Percentiles rank a stretch among this genome's conserved stretches.
phyloP scores from a whole-genome alignment of 2,113 vertebrate genomes.

The Ptychochromis oligacanthus region DNA sequence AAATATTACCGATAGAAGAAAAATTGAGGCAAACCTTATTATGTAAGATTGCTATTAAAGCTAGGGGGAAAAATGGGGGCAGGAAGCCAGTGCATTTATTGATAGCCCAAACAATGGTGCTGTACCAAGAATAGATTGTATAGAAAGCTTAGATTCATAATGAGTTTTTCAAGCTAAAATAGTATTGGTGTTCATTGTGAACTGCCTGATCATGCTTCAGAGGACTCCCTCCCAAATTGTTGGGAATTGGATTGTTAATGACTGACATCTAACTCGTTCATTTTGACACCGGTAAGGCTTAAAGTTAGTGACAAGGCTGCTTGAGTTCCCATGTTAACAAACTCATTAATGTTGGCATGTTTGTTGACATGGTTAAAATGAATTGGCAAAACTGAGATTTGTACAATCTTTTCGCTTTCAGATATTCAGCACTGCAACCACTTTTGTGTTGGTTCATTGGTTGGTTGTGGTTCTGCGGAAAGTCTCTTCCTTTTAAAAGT shows the following conservation, averaged over 20 bases:
- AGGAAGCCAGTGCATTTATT: neutral
- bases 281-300: too few relatives aligned
- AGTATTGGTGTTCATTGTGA: neutral
- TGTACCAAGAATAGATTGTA: neutral
- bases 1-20: neutral
- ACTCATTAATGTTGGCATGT: too few relatives aligned
- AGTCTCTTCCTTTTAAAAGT: neutral
- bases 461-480: neutral
- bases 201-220: neutral
- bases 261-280: neutral
- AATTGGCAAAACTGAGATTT: too few relatives aligned
- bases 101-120: neutral
- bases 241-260: neutral
- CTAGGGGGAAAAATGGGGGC: too few relatives aligned
- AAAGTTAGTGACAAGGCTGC: too few relatives aligned
- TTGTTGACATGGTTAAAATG: too few relatives aligned
- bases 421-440: neutral
- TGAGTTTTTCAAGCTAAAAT: neutral
- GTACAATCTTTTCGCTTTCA: fast-evolving
- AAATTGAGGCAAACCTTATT: neutral
- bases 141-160: neutral
- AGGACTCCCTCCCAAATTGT: neutral
- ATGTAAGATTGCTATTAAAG: too few relatives aligned
- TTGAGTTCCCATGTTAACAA: too few relatives aligned
- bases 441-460: too few relatives aligned